phyloP scores from a whole-genome alignment of 64 coral and sea anemone species.

The Acropora tenuis region DNA sequence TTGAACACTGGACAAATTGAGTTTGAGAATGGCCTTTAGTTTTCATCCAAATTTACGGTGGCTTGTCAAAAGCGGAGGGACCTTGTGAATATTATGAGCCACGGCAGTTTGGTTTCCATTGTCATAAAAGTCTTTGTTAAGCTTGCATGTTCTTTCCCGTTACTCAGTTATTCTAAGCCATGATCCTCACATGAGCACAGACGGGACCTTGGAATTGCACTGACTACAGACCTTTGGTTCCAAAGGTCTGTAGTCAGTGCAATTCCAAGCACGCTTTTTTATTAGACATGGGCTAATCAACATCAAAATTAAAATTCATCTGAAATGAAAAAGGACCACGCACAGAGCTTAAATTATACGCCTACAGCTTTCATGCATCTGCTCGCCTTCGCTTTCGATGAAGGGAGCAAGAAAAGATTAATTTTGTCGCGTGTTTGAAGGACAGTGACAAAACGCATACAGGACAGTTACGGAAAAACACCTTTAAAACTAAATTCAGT shows the following conservation, averaged over 20 bases:
- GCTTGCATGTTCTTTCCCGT: neutral
- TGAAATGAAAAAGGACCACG: neutral
- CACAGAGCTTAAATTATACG: neutral
- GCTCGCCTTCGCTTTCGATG: neutral
- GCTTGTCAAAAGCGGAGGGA: neutral
- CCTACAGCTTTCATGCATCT: neutral
- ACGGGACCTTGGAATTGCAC: neutral
- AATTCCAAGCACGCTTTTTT: neutral
- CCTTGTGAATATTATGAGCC: neutral
- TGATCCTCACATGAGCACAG: constrained; percentile 37
- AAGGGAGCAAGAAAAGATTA: neutral
- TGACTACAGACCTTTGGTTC: constrained; percentile 6
- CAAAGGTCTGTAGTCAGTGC: too few relatives aligned
- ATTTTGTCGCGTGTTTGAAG: too few relatives aligned
- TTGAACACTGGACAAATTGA: neutral
- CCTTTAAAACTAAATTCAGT: too few relatives aligned
- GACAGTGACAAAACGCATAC: too few relatives aligned
- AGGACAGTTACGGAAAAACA: too few relatives aligned
- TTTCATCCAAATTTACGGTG: neutral
- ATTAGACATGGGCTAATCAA: neutral
- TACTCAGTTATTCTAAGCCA: neutral
- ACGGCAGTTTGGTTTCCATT: neutral
- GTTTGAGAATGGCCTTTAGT: too few relatives aligned
- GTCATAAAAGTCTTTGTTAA: neutral
- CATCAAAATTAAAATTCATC: neutral